Base-by-base conservation (phyloP, 2,888 invertebrate species). In the Masnerella sp. region DNA sequence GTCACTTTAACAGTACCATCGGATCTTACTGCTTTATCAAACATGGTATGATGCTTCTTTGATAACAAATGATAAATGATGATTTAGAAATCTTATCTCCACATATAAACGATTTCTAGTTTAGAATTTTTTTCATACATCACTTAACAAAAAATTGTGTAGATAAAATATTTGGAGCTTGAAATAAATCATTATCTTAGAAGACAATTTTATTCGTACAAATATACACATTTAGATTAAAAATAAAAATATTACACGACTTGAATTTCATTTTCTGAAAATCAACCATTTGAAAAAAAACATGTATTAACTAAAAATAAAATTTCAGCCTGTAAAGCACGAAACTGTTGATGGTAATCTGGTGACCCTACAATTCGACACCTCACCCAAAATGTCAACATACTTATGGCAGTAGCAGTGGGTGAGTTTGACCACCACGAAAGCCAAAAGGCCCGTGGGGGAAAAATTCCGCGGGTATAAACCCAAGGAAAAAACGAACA, bases 341-440 rank as follows among this genome's bases (percentile, higher is more conserved):
- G 22, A 43, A 15, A 3, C 22, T 4, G 12, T 17, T 2, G 20
- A 34, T n/a, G 74, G 59, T 5, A 18, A 64, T 18, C n/a, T 49
- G 1, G 22, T 12, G 4, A 54, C 49, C 1, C 2, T 80, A 8
- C 45, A 42, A 7, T 83, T 81, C 18, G 77, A 79, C 8, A 77
- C 54, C 14, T 9, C 70, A 7, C 74, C 74, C 2, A 74, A 70
- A 34, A 74, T 74, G 74, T 70, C 74, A 2, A 67, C 74, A 0
- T 74, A 70, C 17, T 18, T 70, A n/a, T 74, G 14, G 69, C 70
- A 9, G 94, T 95, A 40, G 95, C 97, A 4, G 94, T 99, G 2
- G 98, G 98, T 22, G 97, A 98, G 88, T 97, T 95, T 87, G 98
- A 98, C 86, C 96, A 92, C 88, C n/a, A n/a, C n/a, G n/a, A n/a